Evolutionary conservation across 2,888 invertebrate genomes (phyloP).

Genomic region (Scaptomyza caliginosa): DNA sequence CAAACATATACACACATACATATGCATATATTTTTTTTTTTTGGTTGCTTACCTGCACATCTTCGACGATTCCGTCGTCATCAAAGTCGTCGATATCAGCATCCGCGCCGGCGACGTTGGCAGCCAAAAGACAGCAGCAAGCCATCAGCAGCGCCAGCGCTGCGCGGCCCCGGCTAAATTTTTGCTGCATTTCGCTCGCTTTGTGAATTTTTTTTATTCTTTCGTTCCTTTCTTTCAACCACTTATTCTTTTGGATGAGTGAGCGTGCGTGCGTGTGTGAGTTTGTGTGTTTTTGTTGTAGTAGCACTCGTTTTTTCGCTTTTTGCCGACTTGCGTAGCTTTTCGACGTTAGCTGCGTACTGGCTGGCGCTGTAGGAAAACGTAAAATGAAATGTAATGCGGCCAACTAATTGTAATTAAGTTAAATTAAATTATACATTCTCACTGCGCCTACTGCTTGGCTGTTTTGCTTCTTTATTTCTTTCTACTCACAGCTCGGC

Average conservation of each 20-base stretch:
- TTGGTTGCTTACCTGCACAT: conserved; percentile 72
- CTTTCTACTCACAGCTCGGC: conserved; percentile 17
- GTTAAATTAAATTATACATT: conserved; percentile 76
- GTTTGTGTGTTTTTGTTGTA: conserved; percentile 22
- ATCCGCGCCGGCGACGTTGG: conserved; percentile 39
- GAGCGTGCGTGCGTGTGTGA: conserved; percentile 11
- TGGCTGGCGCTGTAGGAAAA: conserved; percentile 50
- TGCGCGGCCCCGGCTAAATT: conserved; percentile 45
- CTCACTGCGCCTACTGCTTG: conserved; percentile 66
- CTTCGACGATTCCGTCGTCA: conserved; percentile 80
- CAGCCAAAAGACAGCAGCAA: conserved; percentile 43
- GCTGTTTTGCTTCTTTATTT: conserved; percentile 45
- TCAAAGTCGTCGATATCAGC: conserved; percentile 70
- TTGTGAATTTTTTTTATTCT: conserved; percentile 30
- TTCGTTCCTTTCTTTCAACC: conserved; percentile 22
- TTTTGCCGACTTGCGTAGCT: conserved; percentile 47
- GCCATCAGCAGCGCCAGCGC: conserved; percentile 57
- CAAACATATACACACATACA: conserved; percentile 10
- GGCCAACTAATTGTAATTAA: conserved; percentile 73
- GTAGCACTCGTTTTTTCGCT: conserved; percentile 28
- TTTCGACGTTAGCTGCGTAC: conserved; percentile 52
- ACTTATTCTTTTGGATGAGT: conserved; percentile 29
- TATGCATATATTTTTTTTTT: background rate
- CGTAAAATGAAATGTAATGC: conserved; percentile 60
- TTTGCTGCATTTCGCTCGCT: conserved; percentile 63